Evolutionary conservation across 2,113 vertebrate species (phyloP).

Genomic region (Amblyornis subalaris): DNA sequence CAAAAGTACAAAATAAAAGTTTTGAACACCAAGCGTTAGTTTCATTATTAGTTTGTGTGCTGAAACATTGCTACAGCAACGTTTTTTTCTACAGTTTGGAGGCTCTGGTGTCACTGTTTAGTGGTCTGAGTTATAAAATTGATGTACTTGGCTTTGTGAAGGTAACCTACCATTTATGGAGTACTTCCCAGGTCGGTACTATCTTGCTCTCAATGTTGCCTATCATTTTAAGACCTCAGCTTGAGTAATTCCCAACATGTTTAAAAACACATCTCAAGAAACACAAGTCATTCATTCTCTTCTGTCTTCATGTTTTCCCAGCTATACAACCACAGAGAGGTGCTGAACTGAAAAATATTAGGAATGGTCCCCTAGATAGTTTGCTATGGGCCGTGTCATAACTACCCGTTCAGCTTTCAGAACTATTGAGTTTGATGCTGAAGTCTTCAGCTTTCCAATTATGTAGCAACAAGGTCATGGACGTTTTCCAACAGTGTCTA

Average conservation of each 20-base stretch:
- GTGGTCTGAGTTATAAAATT: neutral
- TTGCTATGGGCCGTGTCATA: rapidly evolving
- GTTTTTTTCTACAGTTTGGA: neutral
- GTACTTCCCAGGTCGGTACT: neutral
- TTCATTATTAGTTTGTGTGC: neutral
- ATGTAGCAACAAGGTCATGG: neutral
- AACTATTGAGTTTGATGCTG: neutral
- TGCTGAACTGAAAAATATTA: neutral
- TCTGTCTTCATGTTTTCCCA: neutral
- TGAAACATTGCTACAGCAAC: neutral
- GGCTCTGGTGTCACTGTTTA: neutral
- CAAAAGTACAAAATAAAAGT: neutral
- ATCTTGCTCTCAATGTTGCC: neutral
- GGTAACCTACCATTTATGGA: neutral
- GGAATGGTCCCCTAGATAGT: neutral
- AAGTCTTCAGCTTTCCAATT: neutral
- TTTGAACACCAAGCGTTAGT: neutral
- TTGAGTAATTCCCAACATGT: neutral
- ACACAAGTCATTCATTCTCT: neutral
- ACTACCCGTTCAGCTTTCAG: neutral
- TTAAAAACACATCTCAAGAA: neutral
- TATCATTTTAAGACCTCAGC: neutral
- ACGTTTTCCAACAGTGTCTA: neutral
- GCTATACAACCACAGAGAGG: neutral
- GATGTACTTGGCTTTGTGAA: neutral